Conservation (phyloP, 1,140 invertebrate species). For the Drosophila melanica region DNA sequence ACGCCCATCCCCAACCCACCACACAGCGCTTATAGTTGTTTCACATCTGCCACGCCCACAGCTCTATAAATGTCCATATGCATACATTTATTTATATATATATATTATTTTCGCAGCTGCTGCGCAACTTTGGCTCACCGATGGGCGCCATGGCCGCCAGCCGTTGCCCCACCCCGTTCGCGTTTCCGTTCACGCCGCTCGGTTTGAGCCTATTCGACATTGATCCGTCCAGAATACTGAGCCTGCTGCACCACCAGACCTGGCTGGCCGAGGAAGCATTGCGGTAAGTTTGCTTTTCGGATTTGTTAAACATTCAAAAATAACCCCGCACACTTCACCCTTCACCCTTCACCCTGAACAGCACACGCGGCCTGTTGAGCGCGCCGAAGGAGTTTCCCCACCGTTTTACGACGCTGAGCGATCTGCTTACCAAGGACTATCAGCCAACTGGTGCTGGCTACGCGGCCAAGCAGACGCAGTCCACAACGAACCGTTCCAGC, state of each 20-base stretch:
- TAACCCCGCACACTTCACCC: no score
- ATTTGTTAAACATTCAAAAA: no score
- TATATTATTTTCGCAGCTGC: conserved; percentile 47
- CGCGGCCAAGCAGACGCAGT: conserved; percentile 41
- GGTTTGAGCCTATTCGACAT: conserved; percentile 83
- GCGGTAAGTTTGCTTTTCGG: conserved; percentile 50
- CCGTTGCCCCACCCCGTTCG: conserved; percentile 79
- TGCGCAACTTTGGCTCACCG: conserved; percentile 74
- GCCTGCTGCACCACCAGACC: conserved; percentile 82
- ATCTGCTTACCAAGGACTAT: conserved; percentile 78
- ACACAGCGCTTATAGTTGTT: background rate
- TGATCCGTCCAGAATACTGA: conserved; percentile 84
- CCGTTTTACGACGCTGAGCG: conserved; percentile 75
- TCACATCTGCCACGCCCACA: background rate
- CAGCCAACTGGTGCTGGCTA: conserved; percentile 30
- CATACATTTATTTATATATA: conserved; percentile 2
- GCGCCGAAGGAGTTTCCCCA: conserved; percentile 80
- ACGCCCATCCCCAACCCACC: background rate
- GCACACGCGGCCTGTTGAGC: conserved; percentile 70
- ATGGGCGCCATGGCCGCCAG: conserved; percentile 63
- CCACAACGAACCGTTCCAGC: conserved; percentile 57
- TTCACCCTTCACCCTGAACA: conserved; percentile 13
- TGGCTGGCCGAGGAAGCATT: conserved; percentile 83
- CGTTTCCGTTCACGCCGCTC: conserved; percentile 81
- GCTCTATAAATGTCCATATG: background rate